Evolutionary conservation across 2,797 vertebrate genomes (phyloP).

Genomic region (Balearica regulorum): DNA sequence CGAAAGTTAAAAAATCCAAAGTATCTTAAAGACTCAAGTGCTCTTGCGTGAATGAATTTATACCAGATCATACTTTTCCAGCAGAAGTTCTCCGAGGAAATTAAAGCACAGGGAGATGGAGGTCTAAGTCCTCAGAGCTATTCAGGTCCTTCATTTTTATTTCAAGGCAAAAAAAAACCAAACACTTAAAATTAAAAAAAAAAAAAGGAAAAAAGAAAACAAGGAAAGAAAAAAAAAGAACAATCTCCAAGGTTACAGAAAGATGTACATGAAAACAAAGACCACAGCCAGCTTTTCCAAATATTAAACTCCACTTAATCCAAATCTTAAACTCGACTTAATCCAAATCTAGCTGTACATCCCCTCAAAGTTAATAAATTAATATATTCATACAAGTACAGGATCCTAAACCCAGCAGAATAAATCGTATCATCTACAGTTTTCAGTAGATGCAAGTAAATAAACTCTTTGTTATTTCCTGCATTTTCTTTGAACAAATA

Average conservation of each 20-base stretch:
- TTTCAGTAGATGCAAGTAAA: background rate
- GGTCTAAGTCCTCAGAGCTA: background rate
- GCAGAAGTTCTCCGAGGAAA: background rate
- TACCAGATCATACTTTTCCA: background rate
- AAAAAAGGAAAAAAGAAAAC: background rate
- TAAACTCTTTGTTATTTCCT: background rate
- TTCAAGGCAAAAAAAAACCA: background rate
- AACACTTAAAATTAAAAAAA: background rate
- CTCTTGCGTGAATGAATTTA: constrained; percentile 1
- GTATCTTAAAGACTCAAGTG: background rate
- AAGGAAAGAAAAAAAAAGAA: background rate
- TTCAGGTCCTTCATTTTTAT: background rate
- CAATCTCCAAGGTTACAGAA: background rate
- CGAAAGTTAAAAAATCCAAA: background rate
- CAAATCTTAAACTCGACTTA: background rate
- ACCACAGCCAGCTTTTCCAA: background rate
- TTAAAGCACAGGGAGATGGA: background rate
- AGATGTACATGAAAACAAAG: background rate
- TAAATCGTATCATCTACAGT: background rate
- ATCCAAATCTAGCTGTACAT: background rate
- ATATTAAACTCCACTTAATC: background rate
- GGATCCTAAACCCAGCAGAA: background rate
- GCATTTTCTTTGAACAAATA: background rate
- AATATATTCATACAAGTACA: background rate
- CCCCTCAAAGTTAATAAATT: background rate